Evolutionary conservation across 2,113 vertebrate genomes (phyloP).

Genomic region (Tachycineta bicolor): DNA sequence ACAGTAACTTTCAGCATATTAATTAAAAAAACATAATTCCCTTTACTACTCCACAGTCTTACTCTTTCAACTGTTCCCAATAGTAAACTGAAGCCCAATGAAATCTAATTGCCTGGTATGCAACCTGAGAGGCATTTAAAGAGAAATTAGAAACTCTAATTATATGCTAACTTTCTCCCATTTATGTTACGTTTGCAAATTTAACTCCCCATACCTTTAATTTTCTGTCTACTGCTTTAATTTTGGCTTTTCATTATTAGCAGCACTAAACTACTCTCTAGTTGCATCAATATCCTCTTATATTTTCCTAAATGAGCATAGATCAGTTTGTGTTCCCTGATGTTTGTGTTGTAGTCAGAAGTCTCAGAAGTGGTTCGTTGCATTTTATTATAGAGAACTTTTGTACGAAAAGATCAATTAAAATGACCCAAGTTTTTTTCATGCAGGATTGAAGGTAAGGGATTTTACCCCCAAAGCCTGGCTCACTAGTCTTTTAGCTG

Average conservation of each 20-base stretch:
- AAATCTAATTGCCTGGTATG: conserved; percentile 42
- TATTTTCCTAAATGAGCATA: conserved; percentile 39
- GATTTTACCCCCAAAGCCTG: not conserved
- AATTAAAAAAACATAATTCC: conserved; percentile 46
- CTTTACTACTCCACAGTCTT: conserved; percentile 13
- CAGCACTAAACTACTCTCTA: conserved; percentile 37
- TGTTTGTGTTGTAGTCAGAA: conserved; percentile 25
- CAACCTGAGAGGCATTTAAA: conserved; percentile 61
- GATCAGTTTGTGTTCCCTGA: conserved; percentile 34
- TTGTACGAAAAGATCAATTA: not conserved
- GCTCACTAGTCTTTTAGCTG: not conserved
- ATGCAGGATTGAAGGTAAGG: not conserved
- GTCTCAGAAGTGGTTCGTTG: not conserved
- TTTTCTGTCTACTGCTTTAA: conserved; percentile 53
- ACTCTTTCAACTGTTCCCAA: conserved; percentile 51
- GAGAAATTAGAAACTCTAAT: conserved; percentile 69
- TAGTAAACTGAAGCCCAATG: conserved; percentile 58
- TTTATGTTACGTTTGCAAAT: conserved; percentile 60
- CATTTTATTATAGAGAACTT: not conserved
- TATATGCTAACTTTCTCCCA: conserved; percentile 56
- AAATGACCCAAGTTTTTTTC: not conserved
- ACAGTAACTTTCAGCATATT: conserved; percentile 24
- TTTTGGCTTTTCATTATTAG: conserved; percentile 56
- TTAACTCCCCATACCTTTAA: conserved; percentile 48
- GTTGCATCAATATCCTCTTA: conserved; percentile 2